Percentiles rank a stretch among this genome's conserved stretches.
Conservation (phyloP, 1,140 invertebrate species). For the Nylanderia fulva region DNA sequence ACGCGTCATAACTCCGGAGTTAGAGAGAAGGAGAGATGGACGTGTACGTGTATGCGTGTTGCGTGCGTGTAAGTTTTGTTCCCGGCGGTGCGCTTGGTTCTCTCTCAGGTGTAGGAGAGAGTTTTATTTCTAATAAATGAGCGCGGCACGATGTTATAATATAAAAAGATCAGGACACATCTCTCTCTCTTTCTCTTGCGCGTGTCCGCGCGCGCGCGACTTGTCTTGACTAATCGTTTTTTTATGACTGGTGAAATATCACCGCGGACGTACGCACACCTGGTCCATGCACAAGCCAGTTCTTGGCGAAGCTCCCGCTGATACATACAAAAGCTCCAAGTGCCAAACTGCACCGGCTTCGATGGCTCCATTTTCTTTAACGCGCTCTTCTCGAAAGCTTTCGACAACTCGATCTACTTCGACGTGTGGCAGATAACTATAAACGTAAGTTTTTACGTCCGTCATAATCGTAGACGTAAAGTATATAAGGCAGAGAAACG, state of each 20-base stretch:
- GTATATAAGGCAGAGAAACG: too few relatives aligned
- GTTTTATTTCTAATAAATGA: conserved; percentile 76
- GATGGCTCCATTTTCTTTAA: not conserved
- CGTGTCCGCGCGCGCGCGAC: not conserved
- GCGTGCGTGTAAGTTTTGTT: conserved; percentile 59
- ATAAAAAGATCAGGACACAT: conserved; percentile 68
- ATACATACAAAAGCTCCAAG: not conserved
- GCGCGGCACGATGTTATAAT: conserved; percentile 66
- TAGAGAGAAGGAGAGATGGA: not conserved
- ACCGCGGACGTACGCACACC: conserved; percentile 45
- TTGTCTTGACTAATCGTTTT: conserved; percentile 74
- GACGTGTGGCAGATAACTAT: too few relatives aligned
- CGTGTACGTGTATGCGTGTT: conserved; percentile 14
- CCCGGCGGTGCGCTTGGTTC: conserved; percentile 43
- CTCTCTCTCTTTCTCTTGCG: not conserved
- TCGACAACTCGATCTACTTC: not conserved
- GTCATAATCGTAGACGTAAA: too few relatives aligned
- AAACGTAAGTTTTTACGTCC: too few relatives aligned
- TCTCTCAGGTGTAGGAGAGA: conserved; percentile 41
- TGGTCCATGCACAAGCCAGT: not conserved
- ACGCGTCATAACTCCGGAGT: conserved; percentile 73
- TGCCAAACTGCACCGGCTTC: not conserved
- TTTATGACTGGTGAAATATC: conserved; percentile 74
- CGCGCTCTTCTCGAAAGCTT: not conserved
- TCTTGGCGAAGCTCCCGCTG: not conserved